phyloP scores from a whole-genome alignment of 2,797 vertebrate species.

The Sylvilagus floridanus region DNA sequence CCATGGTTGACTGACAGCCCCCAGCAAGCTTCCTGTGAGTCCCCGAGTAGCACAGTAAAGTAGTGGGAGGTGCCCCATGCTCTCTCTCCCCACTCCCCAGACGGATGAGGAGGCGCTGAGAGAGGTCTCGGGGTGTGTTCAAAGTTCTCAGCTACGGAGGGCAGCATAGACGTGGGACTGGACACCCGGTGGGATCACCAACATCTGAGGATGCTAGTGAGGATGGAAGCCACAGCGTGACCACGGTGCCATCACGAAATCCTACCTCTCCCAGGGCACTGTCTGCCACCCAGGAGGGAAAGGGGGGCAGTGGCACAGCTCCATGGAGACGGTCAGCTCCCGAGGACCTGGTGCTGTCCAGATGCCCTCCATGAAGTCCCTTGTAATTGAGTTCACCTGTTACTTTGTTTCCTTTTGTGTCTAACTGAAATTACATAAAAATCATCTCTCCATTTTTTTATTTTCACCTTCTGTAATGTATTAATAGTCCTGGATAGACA shows the following conservation, averaged over 20 bases:
- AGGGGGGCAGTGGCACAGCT: neutral
- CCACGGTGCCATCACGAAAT: neutral
- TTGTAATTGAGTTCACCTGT: neutral
- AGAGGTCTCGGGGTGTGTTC: neutral
- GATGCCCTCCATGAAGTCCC: neutral
- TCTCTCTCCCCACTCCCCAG: neutral
- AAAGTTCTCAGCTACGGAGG: neutral
- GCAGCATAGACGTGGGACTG: neutral
- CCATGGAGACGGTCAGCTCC: neutral
- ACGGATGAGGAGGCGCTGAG: neutral
- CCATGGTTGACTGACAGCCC: neutral
- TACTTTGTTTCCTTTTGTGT: neutral
- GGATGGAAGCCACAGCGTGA: neutral
- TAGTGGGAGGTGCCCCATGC: neutral
- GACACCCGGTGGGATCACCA: neutral
- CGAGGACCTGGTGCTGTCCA: neutral
- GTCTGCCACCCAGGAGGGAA: neutral
- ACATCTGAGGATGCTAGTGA: neutral
- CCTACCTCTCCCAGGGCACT: neutral
- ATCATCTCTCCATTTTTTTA: neutral
- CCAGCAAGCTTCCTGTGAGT: neutral
- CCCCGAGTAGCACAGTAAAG: neutral
- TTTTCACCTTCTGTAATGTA: neutral
- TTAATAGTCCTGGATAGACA: neutral
- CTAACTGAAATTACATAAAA: constrained; percentile 34